Conservation (phyloP, 2,888 invertebrate species). For the Tetheella fluctuosa region DNA sequence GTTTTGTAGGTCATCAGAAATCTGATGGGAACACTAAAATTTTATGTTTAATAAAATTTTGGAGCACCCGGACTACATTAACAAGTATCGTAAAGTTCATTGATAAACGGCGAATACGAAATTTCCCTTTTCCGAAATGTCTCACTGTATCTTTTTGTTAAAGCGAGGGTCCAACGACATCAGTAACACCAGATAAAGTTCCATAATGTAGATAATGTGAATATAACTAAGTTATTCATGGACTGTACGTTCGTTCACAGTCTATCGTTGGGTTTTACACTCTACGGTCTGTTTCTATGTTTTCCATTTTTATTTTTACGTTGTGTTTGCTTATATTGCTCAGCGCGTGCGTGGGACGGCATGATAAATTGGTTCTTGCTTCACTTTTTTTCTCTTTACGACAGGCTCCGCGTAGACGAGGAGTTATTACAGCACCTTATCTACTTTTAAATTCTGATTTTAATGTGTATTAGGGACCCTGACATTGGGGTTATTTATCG, state of each 20-base stretch:
- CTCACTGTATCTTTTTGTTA: constrained; percentile 55
- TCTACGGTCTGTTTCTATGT: constrained; percentile 69
- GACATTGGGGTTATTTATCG: constrained; percentile 45
- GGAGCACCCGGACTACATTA: neutral
- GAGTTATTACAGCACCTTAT: constrained; percentile 67
- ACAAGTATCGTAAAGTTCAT: constrained; percentile 40
- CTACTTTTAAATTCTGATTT: constrained; percentile 57
- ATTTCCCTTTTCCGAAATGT: constrained; percentile 49
- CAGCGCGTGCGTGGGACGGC: constrained; percentile 77
- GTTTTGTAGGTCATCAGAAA: neutral
- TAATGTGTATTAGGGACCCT: constrained; percentile 53
- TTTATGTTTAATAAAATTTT: neutral
- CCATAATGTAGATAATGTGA: constrained; percentile 83
- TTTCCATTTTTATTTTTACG: constrained; percentile 68
- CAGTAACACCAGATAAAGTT: constrained; percentile 76
- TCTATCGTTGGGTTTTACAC: constrained; percentile 83
- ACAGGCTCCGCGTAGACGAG: constrained; percentile 73
- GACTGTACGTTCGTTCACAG: constrained; percentile 69
- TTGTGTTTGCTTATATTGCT: constrained; percentile 73
- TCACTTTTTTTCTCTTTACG: constrained; percentile 69
- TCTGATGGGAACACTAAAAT: neutral
- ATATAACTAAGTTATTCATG: constrained; percentile 81
- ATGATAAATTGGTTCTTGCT: constrained; percentile 79
- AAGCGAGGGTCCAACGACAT: constrained; percentile 69
- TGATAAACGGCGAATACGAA: constrained; percentile 67